Base-by-base conservation (phyloP, 1,140 invertebrate genomes). In the Cherax destructor region DNA sequence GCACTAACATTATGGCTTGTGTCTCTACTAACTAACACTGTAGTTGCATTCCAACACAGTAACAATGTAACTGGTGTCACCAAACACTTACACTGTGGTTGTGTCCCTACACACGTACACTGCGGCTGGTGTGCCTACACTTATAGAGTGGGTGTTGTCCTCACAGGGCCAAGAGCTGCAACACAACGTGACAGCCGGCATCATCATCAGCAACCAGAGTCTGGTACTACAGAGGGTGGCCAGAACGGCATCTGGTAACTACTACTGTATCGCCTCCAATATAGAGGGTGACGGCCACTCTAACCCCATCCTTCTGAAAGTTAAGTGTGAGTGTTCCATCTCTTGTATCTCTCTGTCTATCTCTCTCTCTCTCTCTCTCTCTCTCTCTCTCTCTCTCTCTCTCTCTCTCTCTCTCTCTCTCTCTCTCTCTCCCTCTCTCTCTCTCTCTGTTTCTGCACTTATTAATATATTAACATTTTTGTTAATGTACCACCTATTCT, bases 281-380 rank as follows among this genome's bases (percentile, higher is more conserved):
- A 83, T 83, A 21, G 80, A 83, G 80, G 80, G 80, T 47, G 80
- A 83, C 80, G 80, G 80, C 6, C 80, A 83, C 80, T 83, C 80
- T 18, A 83, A 83, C 56, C 80, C 80, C 56, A 83, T 83, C 80
- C 52, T 83, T 5, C 80, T 83, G 6, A 24, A 56, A 10, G 80
- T 83, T 24, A 83, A 83, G 52, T 83, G 80, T 83, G 24, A 83
- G 80, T 83, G 61, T 24, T 30, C 6, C 69, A 9, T n/a, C 30
- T 74, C 30, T 30, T 13, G 21, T 74, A 41, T 41, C 30, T 41
- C 0, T 41, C 30, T 41, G 30, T 41, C 30, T 41, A 2, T 41
- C 30, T 41, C 30, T 41, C 0, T 41, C 30, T 41, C 30, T 41
- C 0, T 41, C 30, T 41, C 30, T 41, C 30, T 41, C 69, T 74